A percentile compares a stretch with the other conserved stretches of the same genome.
These are phyloP conservation scores for Chymomyza procnemis DNA, from an alignment of 2,888 invertebrate genomes.

Conservation along the genomic window DNA sequence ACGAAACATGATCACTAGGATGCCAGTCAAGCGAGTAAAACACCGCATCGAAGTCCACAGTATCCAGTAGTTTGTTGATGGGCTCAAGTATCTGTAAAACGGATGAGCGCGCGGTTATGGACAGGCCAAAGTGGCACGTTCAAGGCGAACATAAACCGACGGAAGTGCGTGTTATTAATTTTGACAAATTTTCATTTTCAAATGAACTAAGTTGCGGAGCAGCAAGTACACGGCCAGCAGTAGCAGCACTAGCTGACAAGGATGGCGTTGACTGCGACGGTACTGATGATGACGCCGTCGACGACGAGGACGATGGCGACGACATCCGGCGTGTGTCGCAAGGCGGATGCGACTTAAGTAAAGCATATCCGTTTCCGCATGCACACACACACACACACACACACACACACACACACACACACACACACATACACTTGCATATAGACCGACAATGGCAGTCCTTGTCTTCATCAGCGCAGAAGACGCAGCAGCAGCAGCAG, in stretches of 20 bases:
- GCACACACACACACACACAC: slow-evolving; percentile 44
- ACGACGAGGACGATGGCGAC: slow-evolving; percentile 50
- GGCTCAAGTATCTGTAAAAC: slow-evolving; percentile 88
- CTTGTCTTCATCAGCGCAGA: too few relatives aligned
- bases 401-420: slow-evolving; percentile 10
- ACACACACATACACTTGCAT: not conserved
- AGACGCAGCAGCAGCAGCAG: not conserved
- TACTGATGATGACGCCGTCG: not conserved
- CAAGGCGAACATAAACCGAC: slow-evolving; percentile 59
- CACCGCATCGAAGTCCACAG: slow-evolving; percentile 90
- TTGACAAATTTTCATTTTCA: slow-evolving; percentile 74
- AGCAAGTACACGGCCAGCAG: slow-evolving; percentile 47
- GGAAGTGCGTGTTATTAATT: slow-evolving; percentile 75
- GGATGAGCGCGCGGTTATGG: slow-evolving; percentile 1
- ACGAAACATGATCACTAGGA: slow-evolving; percentile 90
- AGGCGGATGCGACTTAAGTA: slow-evolving; percentile 74
- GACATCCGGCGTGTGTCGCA: slow-evolving; percentile 71
- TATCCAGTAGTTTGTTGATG: slow-evolving; percentile 90
- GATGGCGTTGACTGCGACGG: slow-evolving; percentile 14
- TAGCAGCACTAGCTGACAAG: slow-evolving; percentile 31
- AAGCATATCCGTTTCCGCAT: slow-evolving; percentile 74
- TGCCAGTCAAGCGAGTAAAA: slow-evolving; percentile 99
- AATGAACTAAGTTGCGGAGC: slow-evolving; percentile 46
- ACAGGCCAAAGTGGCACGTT: slow-evolving; percentile 12
- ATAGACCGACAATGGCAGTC: not conserved